phyloP scores from a whole-genome alignment of 2,888 invertebrate genomes.

The Leuctra nigra region DNA sequence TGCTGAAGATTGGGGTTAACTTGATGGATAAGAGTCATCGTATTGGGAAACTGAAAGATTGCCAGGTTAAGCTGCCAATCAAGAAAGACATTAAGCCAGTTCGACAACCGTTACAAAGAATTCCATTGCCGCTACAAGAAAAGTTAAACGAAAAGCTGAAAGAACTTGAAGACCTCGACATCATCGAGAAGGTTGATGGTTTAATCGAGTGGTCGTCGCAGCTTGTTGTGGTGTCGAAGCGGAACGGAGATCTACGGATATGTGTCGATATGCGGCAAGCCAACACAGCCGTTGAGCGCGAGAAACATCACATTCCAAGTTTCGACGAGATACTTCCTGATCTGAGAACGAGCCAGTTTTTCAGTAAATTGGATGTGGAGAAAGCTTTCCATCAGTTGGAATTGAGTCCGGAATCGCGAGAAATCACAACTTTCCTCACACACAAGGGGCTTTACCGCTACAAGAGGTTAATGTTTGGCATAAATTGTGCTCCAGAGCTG shows the following conservation, averaged over 20 bases:
- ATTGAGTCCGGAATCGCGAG: conserved; percentile 33
- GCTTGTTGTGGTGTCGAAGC: conserved; percentile 32
- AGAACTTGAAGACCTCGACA: conserved; percentile 18
- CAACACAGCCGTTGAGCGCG: conserved; percentile 30
- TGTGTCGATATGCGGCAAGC: conserved; percentile 33
- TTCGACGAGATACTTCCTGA: conserved; percentile 30
- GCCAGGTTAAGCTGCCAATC: not conserved
- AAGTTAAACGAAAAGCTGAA: conserved; percentile 29
- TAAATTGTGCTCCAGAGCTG: conserved; percentile 40
- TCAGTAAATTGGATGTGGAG: conserved; percentile 35
- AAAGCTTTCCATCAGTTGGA: conserved; percentile 38
- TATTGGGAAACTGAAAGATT: not conserved
- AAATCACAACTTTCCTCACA: conserved; percentile 38
- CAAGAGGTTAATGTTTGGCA: conserved; percentile 38
- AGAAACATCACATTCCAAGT: conserved; percentile 31
- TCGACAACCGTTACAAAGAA: not conserved
- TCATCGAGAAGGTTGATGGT: conserved; percentile 23
- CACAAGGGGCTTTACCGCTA: conserved; percentile 36
- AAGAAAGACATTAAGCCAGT: not conserved
- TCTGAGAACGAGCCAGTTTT: conserved; percentile 30
- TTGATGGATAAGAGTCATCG: not conserved
- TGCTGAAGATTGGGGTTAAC: not conserved
- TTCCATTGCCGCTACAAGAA: conserved; percentile 26
- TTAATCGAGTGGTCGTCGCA: conserved; percentile 28
- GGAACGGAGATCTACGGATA: conserved; percentile 30